Evolutionary conservation across 2,888 invertebrate species (phyloP).

Genomic region (Drosophila vallismaia): DNA sequence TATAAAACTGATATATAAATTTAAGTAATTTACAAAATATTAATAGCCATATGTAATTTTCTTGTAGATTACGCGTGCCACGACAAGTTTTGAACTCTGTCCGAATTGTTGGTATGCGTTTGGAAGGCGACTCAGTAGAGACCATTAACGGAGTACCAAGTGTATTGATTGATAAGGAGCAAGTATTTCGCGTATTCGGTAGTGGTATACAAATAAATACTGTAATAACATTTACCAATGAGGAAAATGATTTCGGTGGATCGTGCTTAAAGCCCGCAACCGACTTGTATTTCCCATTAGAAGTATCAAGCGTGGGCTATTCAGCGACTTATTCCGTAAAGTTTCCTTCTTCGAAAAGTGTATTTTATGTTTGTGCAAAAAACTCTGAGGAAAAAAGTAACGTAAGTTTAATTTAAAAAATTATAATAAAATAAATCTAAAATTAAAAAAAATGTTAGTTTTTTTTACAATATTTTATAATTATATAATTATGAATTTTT

Average conservation of each 20-base stretch:
- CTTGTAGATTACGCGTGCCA: constrained; percentile 26
- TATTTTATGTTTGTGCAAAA: constrained; percentile 86
- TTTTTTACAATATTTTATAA: not conserved
- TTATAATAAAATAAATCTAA: not conserved
- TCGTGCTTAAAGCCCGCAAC: constrained; percentile 85
- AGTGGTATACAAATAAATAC: constrained; percentile 87
- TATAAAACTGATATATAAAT: too few relatives aligned
- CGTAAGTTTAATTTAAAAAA: constrained; percentile 11
- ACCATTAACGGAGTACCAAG: constrained; percentile 86
- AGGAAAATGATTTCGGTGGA: constrained; percentile 85
- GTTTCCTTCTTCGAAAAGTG: constrained; percentile 84
- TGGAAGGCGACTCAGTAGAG: constrained; percentile 51
- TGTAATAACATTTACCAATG: constrained; percentile 89
- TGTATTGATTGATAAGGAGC: constrained; percentile 86
- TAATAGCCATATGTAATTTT: not conserved
- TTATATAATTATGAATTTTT: not conserved
- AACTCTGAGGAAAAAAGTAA: constrained; percentile 67
- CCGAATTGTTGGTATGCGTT: constrained; percentile 58
- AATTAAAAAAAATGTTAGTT: too few relatives aligned
- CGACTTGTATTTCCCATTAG: constrained; percentile 78
- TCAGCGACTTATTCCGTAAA: constrained; percentile 86
- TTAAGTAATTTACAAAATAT: not conserved
- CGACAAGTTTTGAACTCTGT: constrained; percentile 9
- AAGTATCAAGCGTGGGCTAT: constrained; percentile 79
- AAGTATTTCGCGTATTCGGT: constrained; percentile 90